phyloP scores from a whole-genome alignment of 2,113 vertebrate genomes.

The Phaethornis superciliosus region DNA sequence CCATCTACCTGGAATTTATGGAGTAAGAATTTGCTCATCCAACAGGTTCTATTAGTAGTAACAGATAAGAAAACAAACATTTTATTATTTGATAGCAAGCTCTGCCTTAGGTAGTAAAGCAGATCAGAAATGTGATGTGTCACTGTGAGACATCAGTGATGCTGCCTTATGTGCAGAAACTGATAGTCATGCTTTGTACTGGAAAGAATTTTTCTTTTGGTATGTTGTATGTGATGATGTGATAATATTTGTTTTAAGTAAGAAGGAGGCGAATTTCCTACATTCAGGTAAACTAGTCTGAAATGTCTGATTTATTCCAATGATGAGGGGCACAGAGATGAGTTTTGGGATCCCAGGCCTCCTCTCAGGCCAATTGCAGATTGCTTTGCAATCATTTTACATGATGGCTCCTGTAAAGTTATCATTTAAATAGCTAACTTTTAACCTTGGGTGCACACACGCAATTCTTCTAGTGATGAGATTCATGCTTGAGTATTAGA shows the following conservation, averaged over 20 bases:
- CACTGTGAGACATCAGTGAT: neutral
- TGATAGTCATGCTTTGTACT: slow-evolving; percentile 5
- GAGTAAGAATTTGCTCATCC: neutral
- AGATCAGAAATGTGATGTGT: slow-evolving; percentile 3
- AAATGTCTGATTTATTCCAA: neutral
- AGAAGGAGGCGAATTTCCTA: neutral
- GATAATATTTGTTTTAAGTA: neutral
- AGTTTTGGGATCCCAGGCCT: neutral
- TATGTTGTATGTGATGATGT: slow-evolving; percentile 41
- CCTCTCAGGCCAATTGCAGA: neutral
- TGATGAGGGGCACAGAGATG: neutral
- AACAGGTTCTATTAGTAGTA: neutral
- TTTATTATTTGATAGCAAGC: neutral
- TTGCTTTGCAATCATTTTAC: neutral
- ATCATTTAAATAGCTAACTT: neutral
- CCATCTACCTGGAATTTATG: neutral
- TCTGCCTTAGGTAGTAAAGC: neutral
- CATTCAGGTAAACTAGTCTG: neutral
- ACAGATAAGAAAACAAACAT: neutral
- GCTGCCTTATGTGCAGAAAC: slow-evolving; percentile 17
- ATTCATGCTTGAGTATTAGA: neutral
- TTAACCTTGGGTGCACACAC: neutral
- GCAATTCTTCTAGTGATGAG: neutral
- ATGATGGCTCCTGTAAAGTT: neutral
- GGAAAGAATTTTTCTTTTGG: neutral